Evolutionary conservation across 1,140 invertebrate species (phyloP).

Genomic region (Tetragonula clypearis): DNA sequence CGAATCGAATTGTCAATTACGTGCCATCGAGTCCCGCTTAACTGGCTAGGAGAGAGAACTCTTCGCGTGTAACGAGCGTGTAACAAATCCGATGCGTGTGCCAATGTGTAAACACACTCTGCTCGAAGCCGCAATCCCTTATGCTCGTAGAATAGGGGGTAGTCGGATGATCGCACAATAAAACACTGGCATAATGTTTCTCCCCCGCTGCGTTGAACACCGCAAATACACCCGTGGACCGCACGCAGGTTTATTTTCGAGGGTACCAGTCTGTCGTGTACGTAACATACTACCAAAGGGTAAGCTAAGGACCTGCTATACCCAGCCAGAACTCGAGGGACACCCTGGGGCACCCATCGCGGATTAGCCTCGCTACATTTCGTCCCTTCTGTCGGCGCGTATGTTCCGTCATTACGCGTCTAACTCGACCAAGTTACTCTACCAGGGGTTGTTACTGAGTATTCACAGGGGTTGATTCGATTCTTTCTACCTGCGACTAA

Average conservation of each 20-base stretch:
- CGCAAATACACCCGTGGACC: constrained; percentile 67
- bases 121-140: constrained; percentile 63
- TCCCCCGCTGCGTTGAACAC: constrained; percentile 71
- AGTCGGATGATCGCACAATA: constrained; percentile 79
- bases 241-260: constrained; percentile 62
- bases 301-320: constrained; percentile 21
- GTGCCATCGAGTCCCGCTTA: background rate
- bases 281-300: background rate
- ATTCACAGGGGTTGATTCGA: constrained; percentile 14
- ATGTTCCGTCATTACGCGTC: constrained; percentile 67
- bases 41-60: background rate
- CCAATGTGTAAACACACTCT: constrained; percentile 62
- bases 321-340: constrained; percentile 30
- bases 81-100: constrained; percentile 61
- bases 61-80: constrained; percentile 52
- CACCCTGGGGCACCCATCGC: constrained; percentile 53
- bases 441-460: constrained; percentile 5
- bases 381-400: constrained; percentile 79
- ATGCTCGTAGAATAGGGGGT: constrained; percentile 43
- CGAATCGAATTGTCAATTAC: background rate
- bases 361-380: constrained; percentile 81
- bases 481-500: constrained; percentile 44
- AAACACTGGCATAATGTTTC: constrained; percentile 78
- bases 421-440: constrained; percentile 26
- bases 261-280: constrained; percentile 23